Evolutionary conservation across 2,888 invertebrate genomes (phyloP).

Genomic region (Ennomos quercinarius): DNA sequence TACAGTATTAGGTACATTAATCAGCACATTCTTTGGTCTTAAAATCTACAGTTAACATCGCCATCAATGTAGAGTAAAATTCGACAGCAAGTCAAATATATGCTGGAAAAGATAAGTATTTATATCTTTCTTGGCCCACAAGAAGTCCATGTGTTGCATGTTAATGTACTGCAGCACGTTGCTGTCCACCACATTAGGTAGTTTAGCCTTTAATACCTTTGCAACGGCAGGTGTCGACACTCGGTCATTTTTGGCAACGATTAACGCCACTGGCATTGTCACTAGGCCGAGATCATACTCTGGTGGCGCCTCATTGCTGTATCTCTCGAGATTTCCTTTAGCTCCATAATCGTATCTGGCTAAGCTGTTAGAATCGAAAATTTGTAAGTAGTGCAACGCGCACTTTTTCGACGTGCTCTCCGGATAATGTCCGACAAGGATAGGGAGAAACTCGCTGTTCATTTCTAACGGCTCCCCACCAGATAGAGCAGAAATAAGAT

Average conservation of each 20-base stretch:
- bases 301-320: slow-evolving; percentile 40
- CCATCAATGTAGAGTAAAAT: neutral
- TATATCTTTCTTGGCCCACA: slow-evolving; percentile 45
- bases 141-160: slow-evolving; percentile 48
- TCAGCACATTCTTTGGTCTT: too few species aligned
- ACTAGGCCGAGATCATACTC: slow-evolving; percentile 34
- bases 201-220: slow-evolving; percentile 29
- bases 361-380: slow-evolving; percentile 24
- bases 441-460: slow-evolving; percentile 35
- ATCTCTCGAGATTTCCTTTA: slow-evolving; percentile 33
- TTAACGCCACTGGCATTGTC: slow-evolving; percentile 36
- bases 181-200: slow-evolving; percentile 49
- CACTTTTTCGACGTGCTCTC: slow-evolving; percentile 37
- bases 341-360: slow-evolving; percentile 44
- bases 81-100: slow-evolving; percentile 24
- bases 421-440: slow-evolving; percentile 40
- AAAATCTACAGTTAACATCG: too few species aligned
- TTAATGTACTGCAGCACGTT: slow-evolving; percentile 29
- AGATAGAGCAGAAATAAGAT: slow-evolving; percentile 28
- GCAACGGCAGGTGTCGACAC: slow-evolving; percentile 43
- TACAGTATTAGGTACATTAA: too few species aligned
- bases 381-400: slow-evolving; percentile 34
- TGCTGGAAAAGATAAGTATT: slow-evolving; percentile 40
- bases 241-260: slow-evolving; percentile 45
- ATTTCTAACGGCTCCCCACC: slow-evolving; percentile 29